Evolutionary conservation across 1,140 invertebrate species (phyloP).

Genomic region (Diprion similis): DNA sequence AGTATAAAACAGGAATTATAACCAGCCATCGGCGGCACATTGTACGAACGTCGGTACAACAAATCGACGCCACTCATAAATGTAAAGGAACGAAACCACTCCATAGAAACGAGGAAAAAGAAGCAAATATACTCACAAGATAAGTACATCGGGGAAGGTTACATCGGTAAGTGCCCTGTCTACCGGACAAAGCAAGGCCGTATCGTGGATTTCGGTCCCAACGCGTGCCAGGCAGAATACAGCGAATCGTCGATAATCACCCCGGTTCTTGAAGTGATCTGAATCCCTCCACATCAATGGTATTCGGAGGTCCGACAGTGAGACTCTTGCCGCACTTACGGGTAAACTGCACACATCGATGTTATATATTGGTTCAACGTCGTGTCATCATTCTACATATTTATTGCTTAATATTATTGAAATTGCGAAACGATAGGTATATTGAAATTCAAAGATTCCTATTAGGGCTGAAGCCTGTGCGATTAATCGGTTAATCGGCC

Average conservation of each 20-base stretch:
- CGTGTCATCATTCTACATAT: no score
- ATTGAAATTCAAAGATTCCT: not conserved
- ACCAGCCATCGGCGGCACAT: constrained; percentile 12
- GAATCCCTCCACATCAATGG: constrained; percentile 78
- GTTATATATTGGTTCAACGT: not conserved
- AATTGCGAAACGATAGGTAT: not conserved
- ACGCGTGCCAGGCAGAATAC: constrained; percentile 75
- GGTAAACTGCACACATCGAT: constrained; percentile 31
- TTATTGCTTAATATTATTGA: not conserved
- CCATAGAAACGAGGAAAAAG: constrained; percentile 14
- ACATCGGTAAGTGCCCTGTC: constrained; percentile 76
- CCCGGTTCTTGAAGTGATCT: constrained; percentile 78
- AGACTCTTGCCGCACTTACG: constrained; percentile 56
- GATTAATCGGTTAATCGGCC: no score
- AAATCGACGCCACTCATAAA: not conserved
- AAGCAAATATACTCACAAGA: constrained; percentile 68
- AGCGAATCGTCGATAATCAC: constrained; percentile 74
- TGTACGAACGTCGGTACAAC: constrained; percentile 5
- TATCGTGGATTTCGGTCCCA: constrained; percentile 76
- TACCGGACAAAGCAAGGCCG: constrained; percentile 70
- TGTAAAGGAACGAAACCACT: not conserved
- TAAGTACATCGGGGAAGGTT: constrained; percentile 72
- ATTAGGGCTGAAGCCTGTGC: not conserved
- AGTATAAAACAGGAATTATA: constrained; percentile 24
- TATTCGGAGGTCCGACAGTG: constrained; percentile 70